Conservation (phyloP, 1,140 invertebrate genomes). For the Papilio helenus region DNA sequence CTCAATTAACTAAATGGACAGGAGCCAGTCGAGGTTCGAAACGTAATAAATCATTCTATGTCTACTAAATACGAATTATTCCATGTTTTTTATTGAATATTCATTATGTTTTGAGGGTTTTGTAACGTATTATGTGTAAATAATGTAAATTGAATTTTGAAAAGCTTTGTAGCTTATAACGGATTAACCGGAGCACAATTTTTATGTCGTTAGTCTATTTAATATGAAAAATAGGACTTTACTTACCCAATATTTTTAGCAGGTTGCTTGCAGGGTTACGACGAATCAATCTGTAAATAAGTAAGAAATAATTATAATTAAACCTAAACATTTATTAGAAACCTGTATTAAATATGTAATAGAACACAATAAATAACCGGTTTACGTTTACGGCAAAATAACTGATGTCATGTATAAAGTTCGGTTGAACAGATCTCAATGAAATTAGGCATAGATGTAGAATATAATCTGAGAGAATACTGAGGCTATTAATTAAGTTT, state of each 20-base stretch:
- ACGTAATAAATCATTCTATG: slow-evolving; percentile 12
- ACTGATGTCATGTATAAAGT: too few relatives aligned
- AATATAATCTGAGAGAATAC: too few relatives aligned
- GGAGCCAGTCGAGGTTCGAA: not conserved
- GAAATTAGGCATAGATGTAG: too few relatives aligned
- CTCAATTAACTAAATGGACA: slow-evolving; percentile 35
- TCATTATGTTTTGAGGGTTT: not conserved
- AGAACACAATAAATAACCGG: too few relatives aligned
- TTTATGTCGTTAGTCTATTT: not conserved
- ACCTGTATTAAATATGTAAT: too few relatives aligned
- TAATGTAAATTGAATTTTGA: not conserved
- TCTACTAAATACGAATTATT: not conserved
- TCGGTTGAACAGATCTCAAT: too few relatives aligned
- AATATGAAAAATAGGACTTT: not conserved
- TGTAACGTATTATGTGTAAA: not conserved
- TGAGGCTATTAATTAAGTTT: too few relatives aligned
- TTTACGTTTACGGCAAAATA: too few relatives aligned
- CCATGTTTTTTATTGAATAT: not conserved
- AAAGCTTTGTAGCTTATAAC: not conserved
- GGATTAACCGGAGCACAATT: not conserved
- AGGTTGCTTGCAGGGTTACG: not conserved
- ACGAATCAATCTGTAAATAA: not conserved
- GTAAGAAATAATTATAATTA: not conserved
- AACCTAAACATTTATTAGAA: not conserved
- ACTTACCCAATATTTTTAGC: not conserved